Conservation (phyloP, 2,888 invertebrate species). For the Drosophila robusta region DNA sequence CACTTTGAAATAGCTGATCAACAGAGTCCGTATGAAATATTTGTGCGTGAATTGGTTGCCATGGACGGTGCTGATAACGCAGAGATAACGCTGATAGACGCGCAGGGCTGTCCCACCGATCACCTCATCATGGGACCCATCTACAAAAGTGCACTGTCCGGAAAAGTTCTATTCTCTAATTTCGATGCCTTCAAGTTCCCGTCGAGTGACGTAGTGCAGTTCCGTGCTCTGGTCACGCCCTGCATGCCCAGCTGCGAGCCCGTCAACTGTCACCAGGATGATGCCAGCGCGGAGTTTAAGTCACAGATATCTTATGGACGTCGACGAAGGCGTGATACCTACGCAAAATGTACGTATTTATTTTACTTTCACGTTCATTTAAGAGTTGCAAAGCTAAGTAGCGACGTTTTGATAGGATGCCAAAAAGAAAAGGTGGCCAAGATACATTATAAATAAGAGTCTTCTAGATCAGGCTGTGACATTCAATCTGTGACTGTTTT, state of each 20-base stretch:
- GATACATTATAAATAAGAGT: too few relatives aligned
- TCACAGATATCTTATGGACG: constrained; percentile 92
- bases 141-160: constrained; percentile 91
- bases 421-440: too few relatives aligned
- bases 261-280: constrained; percentile 94
- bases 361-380: too few relatives aligned
- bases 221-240: constrained; percentile 96
- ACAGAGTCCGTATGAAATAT: constrained; percentile 97
- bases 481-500: too few relatives aligned
- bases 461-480: too few relatives aligned
- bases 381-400: too few relatives aligned
- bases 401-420: too few relatives aligned
- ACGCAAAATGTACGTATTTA: constrained; percentile 7
- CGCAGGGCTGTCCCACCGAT: constrained; percentile 96
- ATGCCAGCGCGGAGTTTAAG: constrained; percentile 92
- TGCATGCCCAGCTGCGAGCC: constrained; percentile 97
- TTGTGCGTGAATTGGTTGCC: constrained; percentile 96
- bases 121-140: constrained; percentile 97
- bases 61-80: constrained; percentile 97
- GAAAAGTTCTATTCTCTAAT: constrained; percentile 94
- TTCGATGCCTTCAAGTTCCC: constrained; percentile 99
- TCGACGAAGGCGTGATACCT: constrained; percentile 12
- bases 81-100: constrained; percentile 96
- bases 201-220: constrained; percentile 96
- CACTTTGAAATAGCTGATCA: constrained; percentile 96